Base-by-base conservation (phyloP, 2,888 invertebrate genomes). In the Chydorus sphaericus region DNA sequence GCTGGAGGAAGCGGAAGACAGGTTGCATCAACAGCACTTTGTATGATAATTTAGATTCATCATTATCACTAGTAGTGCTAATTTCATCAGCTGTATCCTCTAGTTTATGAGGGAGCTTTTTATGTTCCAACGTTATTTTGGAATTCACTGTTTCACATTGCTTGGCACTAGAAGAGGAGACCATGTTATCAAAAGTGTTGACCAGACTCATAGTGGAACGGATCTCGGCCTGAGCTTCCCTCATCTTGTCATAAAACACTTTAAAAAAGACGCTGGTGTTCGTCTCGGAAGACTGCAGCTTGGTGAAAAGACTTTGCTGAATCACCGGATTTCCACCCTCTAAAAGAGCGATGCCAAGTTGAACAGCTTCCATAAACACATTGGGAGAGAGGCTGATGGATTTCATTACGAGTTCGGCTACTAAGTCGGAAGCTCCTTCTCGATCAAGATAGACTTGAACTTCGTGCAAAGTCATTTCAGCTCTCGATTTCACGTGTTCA, bases 11-110 rank as follows among this genome's bases (percentile, higher is more conserved):
- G 38, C 98, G 75, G 11, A 99, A 76, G 56, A 98, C 92, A 3
- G 96, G 96, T 66, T 88, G 85, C 91, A 98, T 94, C 8, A 97
- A 86, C 20, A 88, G 77, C 55, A 98, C 86, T 73, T 96, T 93
- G 28, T 81, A 77, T 1, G 89, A 77, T 20, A 87, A 73, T 64
- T 81, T 79, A 51, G 82, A 78, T 66, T 83, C 79, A 70, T 88
- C 84, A 60, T n/a, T n/a, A n/a, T n/a, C n/a, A n/a, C n/a, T n/a
- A n/a, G n/a, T n/a, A n/a, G n/a, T n/a, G n/a, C n/a, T n/a, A n/a
- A 79, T 77, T 57, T 85, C 82, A 31, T 30, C 31, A n/a, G 28
- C 16, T n/a, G n/a, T n/a, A n/a, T n/a, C n/a, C n/a, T n/a, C n/a
- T n/a, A n/a, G n/a, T n/a, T n/a, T n/a, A n/a, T n/a, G n/a, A n/a